These are phyloP conservation scores for Oligia strigilis DNA, from an alignment of 2,888 invertebrate genomes.

Conservation along the genomic window DNA sequence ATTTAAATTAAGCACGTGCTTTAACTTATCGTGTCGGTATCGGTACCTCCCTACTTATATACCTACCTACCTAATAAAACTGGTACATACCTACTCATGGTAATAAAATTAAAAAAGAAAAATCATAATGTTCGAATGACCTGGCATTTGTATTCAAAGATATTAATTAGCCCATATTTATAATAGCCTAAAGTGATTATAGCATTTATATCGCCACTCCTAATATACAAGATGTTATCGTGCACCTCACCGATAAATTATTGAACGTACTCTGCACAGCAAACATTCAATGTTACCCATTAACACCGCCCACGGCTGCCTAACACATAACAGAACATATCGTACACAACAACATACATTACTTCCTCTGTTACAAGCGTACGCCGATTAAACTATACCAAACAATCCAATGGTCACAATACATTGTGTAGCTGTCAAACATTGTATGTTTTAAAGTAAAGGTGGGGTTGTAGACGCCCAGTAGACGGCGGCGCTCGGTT, in stretches of 20 bases:
- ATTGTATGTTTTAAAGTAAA: conserved; percentile 65
- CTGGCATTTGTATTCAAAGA: conserved; percentile 29
- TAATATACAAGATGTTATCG: conserved; percentile 62
- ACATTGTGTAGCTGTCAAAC: conserved; percentile 62
- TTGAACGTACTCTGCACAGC: conserved; percentile 68
- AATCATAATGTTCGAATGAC: conserved; percentile 15
- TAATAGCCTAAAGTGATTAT: conserved; percentile 46
- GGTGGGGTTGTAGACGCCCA: conserved; percentile 80
- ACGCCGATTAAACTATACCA: conserved; percentile 58
- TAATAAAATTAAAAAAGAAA: conserved; percentile 14
- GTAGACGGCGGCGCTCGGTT: conserved; percentile 79
- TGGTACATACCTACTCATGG: not conserved
- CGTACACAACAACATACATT: conserved; percentile 69
- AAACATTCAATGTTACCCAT: conserved; percentile 77
- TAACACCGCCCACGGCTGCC: conserved; percentile 68
- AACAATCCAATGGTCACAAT: conserved; percentile 75
- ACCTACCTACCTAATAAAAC: not conserved
- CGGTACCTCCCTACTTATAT: not conserved
- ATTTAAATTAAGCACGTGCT: conserved; percentile 16
- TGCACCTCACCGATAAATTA: conserved; percentile 61
- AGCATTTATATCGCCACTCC: conserved; percentile 52
- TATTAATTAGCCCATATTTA: conserved; percentile 58
- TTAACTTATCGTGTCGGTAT: not conserved
- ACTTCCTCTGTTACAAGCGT: conserved; percentile 65
- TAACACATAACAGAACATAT: conserved; percentile 55